These are phyloP conservation scores for Thecophora atra DNA, from an alignment of 2,888 invertebrate genomes.

Conservation along the genomic window DNA sequence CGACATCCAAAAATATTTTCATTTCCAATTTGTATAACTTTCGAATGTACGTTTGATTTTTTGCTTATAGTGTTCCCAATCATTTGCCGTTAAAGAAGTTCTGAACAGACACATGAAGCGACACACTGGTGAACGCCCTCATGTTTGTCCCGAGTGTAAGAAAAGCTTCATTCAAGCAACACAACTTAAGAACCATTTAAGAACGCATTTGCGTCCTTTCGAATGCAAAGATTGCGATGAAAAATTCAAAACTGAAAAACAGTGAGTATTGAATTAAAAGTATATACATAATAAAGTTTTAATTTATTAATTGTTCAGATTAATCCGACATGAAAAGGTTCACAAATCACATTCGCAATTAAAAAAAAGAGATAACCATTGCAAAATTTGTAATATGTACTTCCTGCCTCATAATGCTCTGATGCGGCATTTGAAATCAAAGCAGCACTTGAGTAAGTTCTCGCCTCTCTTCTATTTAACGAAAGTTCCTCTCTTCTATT, in stretches of 20 bases:
- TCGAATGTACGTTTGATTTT: too few relatives aligned
- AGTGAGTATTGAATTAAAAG: constrained; percentile 50
- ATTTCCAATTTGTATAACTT: too few relatives aligned
- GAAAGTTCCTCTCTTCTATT: too few relatives aligned
- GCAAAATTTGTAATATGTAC: constrained; percentile 33
- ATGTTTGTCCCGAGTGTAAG: constrained; percentile 69
- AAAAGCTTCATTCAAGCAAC: constrained; percentile 86
- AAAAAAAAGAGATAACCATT: constrained; percentile 21
- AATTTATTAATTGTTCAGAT: background rate
- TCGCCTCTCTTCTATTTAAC: background rate
- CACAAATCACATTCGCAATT: background rate
- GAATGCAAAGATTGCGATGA: constrained; percentile 71
- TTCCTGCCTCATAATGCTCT: constrained; percentile 20
- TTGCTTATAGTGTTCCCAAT: constrained; percentile 74
- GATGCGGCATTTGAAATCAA: constrained; percentile 29
- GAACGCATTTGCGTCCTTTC: constrained; percentile 76
- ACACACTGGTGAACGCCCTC: constrained; percentile 68
- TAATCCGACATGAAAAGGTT: constrained; percentile 17
- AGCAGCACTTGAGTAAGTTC: constrained; percentile 35
- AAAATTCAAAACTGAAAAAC: constrained; percentile 59
- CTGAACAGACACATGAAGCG: constrained; percentile 79
- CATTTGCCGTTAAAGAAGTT: constrained; percentile 85
- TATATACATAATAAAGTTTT: constrained; percentile 1
- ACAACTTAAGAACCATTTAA: constrained; percentile 81
- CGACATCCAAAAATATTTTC: too few relatives aligned